These are phyloP conservation scores for Sigmodon hispidus DNA, from an alignment of 2,113 vertebrate species.

Conservation along the genomic window DNA sequence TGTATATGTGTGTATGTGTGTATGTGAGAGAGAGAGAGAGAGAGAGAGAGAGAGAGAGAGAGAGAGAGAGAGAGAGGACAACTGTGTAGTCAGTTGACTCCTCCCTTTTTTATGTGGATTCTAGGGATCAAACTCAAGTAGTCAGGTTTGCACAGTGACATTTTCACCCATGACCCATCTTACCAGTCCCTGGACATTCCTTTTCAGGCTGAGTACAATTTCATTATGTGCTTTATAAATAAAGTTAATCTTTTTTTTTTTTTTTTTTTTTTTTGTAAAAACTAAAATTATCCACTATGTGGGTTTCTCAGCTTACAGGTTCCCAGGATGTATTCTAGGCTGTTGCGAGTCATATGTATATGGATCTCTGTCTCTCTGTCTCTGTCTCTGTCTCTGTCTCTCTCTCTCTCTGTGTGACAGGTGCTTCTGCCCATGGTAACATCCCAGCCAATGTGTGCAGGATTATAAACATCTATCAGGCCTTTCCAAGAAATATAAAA, in stretches of 20 bases:
- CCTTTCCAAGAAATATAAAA: not conserved
- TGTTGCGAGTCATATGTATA: accelerated
- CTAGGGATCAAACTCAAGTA: not conserved
- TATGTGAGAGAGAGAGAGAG: too few species aligned
- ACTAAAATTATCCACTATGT: not conserved
- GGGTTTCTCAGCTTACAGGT: not conserved
- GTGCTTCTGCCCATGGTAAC: too few species aligned
- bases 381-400: too few species aligned
- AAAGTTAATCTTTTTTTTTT: not conserved
- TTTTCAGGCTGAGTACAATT: not conserved
- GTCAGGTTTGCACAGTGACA: not conserved
- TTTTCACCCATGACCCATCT: not conserved
- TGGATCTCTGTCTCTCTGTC: accelerated
- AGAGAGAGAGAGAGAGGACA: too few species aligned
- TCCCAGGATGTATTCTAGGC: accelerated
- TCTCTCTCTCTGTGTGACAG: too few species aligned
- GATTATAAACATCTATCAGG: not conserved
- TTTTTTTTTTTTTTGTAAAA: too few species aligned
- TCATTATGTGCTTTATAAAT: not conserved
- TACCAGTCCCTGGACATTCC: not conserved
- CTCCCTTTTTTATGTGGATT: not conserved
- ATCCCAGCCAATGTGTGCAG: not conserved
- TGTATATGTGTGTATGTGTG: too few species aligned
- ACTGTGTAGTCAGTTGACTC: not conserved
- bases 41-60: too few species aligned